Conservation (phyloP, 2,113 vertebrate genomes). For the Hippocampus barbouri region DNA sequence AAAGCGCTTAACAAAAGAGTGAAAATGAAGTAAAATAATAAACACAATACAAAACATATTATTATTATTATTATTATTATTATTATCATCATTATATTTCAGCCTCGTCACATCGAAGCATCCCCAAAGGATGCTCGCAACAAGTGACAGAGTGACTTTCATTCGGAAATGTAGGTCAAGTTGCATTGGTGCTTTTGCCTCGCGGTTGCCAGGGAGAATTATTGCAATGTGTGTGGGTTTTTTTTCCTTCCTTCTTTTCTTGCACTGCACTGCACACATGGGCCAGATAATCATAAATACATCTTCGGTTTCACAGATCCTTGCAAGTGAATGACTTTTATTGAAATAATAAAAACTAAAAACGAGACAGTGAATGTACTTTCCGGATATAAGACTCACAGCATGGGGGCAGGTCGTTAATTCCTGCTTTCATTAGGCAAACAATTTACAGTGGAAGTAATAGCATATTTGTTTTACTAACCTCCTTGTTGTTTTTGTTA, state of each 20-base stretch:
- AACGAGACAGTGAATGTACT: neutral
- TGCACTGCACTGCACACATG: slow-evolving; percentile 4
- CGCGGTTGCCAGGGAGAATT: neutral
- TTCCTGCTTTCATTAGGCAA: slow-evolving; percentile 2
- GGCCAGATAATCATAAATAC: slow-evolving; percentile 10
- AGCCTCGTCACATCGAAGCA: neutral
- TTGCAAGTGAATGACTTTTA: slow-evolving; percentile 1
- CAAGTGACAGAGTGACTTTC: slow-evolving; percentile 1
- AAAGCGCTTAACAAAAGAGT: too few species aligned
- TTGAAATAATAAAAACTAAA: neutral
- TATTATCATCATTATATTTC: neutral
- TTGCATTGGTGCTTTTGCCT: neutral
- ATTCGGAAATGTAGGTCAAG: slow-evolving; percentile 1
- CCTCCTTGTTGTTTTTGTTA: neutral
- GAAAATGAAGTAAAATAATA: too few species aligned
- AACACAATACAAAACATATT: too few species aligned
- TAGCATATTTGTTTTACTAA: neutral
- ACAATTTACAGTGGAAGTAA: neutral
- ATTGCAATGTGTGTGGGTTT: neutral
- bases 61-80: neutral
- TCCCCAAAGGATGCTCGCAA: neutral
- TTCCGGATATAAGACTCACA: neutral
- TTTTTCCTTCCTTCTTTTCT: neutral
- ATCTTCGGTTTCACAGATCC: slow-evolving; percentile 2
- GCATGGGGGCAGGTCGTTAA: neutral